Evolutionary conservation across 2,113 vertebrate genomes (phyloP), one percentile per base, ranked within the genome.

Genomic region (Tautogolabrus adspersus): DNA sequence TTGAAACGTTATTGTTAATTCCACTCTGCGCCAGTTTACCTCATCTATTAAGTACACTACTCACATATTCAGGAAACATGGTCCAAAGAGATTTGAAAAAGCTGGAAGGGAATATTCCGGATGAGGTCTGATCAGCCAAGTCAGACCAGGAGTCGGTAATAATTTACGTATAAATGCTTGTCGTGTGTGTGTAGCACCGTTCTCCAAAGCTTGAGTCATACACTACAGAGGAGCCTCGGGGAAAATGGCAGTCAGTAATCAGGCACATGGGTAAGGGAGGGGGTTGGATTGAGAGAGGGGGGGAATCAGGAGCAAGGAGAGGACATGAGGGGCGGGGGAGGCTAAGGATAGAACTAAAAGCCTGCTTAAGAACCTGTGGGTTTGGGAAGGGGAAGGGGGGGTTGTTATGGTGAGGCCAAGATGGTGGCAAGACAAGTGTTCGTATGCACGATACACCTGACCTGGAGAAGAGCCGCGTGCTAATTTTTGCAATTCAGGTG

Each of bases 271-370:
- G 62, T 67, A 12, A 77, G 40, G 60, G 69, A 64, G 75, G 23
- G 63, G 63, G 62, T 55, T 7, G 72, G 73, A 34, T 15, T 61
- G 55, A 42, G 62, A 40, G 23, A 15, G 64, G 76, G 58, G n/a
- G 26, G 44, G 21, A 62, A 59, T 64, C 40, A 82, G 59, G 76
- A 62, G 44, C 23, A 62, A 59, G 64, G 54, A 82, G 59, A 77
- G 46, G 68, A 67, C 16, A 55, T 52, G 34, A 46, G 78, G 52
- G 37, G 70, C 61, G 54, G 54, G 57, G 63, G 44, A 88, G 87
- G 88, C 95, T 94, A 95, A 95, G 92, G 94, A 96, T 96, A 96
- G 95, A 95, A 93, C 77, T 82, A 88, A 96, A 97, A 97, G 94
- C 96, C 94, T 87, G 88, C 89, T 92, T 96, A 96, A 95, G 94